A percentile compares a stretch with the other conserved stretches of the same genome.
Conservation (phyloP, 2,797 vertebrate species). For the Fistularia tabacaria region DNA sequence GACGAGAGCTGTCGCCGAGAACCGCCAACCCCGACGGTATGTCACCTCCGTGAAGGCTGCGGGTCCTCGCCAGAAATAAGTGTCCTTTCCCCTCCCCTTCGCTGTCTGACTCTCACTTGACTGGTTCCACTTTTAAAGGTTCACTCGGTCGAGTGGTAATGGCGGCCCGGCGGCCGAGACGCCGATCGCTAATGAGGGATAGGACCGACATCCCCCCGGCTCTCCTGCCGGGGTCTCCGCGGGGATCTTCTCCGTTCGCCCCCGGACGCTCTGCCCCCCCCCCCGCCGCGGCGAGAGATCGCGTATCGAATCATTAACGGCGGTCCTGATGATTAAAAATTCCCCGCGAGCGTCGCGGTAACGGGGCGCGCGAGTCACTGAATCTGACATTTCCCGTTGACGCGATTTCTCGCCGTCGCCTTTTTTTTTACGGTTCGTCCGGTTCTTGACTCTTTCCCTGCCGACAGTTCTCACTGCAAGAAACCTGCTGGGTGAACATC, state of each 20-base stretch:
- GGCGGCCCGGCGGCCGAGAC: slow-evolving; percentile 21
- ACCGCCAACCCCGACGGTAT: no score
- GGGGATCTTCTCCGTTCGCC: slow-evolving; percentile 25
- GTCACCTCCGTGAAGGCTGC: no score
- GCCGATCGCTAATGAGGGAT: slow-evolving; percentile 48
- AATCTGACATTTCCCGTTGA: no score
- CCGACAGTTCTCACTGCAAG: no score
- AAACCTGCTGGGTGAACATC: no score
- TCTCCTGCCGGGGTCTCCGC: slow-evolving; percentile 31
- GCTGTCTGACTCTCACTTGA: slow-evolving; percentile 25
- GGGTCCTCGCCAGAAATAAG: no score
- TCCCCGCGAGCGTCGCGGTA: slow-evolving; percentile 6
- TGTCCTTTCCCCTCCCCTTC: neutral
- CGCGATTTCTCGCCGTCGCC: no score
- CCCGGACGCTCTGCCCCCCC: no score
- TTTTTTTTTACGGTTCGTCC: no score
- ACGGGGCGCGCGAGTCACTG: no score
- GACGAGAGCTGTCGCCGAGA: no score
- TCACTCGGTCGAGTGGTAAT: slow-evolving; percentile 29
- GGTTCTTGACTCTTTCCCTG: no score
- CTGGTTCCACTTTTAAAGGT: slow-evolving; percentile 46
- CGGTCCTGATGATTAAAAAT: slow-evolving; percentile 39
- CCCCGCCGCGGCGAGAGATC: slow-evolving; percentile 11
- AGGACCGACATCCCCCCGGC: slow-evolving; percentile 25
- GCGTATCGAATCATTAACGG: slow-evolving; percentile 49